These are phyloP conservation scores for Aspidiotus destructor DNA, from an alignment of 2,888 invertebrate genomes.

Conservation along the genomic window DNA sequence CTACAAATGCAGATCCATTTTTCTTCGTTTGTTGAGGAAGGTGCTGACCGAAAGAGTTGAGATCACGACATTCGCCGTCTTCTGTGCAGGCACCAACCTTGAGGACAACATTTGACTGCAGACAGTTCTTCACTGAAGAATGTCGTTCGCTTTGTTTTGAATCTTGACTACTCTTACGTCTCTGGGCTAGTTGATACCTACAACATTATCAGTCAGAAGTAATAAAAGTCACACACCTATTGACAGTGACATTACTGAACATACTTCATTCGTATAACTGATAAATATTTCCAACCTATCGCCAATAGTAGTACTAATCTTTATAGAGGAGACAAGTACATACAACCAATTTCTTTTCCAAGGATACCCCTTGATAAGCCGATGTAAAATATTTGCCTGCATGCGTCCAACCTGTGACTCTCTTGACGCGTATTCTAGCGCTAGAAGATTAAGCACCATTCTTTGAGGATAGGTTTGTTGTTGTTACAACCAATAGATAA, in stretches of 20 bases:
- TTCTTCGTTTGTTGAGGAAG: conserved; percentile 14
- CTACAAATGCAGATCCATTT: conserved; percentile 19
- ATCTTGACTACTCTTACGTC: conserved; percentile 25
- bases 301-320: background rate
- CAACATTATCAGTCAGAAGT: background rate
- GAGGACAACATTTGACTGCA: conserved; percentile 22
- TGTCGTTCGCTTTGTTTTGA: conserved; percentile 18
- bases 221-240: background rate
- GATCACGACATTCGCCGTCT: conserved; percentile 1
- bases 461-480: too few relatives aligned
- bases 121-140: conserved; percentile 10
- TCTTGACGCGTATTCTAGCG: too few relatives aligned
- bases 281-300: background rate
- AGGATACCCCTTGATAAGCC: too few relatives aligned
- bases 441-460: too few relatives aligned
- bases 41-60: conserved; percentile 10
- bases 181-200: conserved; percentile 16
- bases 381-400: too few relatives aligned
- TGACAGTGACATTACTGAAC: too few relatives aligned
- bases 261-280: background rate
- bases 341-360: conserved; percentile 4
- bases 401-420: too few relatives aligned
- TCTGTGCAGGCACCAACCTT: conserved; percentile 15
- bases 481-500: too few relatives aligned
- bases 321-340: background rate